Base-by-base conservation (phyloP, 1,140 invertebrate genomes). In the Drosophila neocordata region DNA sequence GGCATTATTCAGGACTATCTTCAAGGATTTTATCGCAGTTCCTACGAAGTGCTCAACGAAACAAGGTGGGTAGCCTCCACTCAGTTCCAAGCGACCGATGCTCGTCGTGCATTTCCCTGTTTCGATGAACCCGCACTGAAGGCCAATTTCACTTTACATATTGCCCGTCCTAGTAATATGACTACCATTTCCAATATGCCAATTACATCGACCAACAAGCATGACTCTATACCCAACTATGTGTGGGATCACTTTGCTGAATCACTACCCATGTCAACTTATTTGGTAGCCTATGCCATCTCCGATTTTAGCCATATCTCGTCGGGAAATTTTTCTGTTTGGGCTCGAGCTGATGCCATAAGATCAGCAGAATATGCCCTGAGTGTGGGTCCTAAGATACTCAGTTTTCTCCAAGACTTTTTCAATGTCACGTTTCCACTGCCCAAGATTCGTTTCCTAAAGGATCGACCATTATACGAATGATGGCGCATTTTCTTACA, bases 61-160 rank as follows among this genome's bases (percentile, higher is more conserved):
- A 95, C 94, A 65, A 95, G 95, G 95, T 97, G 96, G 95, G 93
- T 97, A 68, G 96, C 95, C 1, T 94, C 95, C 0, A 97, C 97
- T 0, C 97, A 98, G 92, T 98, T 99, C 90, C 96, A 98, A 92
- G 95, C 97, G 1, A 97, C 97, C 0, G 96, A 97, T 89, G 97
- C 98, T 0, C 93, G 98, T 27, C 93, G 95, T 68, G 96, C 97
- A 1, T 98, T 98, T 91, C 97, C 97, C 0, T 98, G 97, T 92
- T 98, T 98, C 92, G 98, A 99, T 91, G 98, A 99, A 90, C 98
- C 98, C 0, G 95, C 95, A 0, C 92, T 98, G n/a, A 99, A 98
- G 91, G 96, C 97, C 0, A 94, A 93, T 31, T 99, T 98, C 75
- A 94, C 95, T 63, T 94, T 97, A 60, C 96, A 94, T 76, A 93